Base-by-base conservation (phyloP, 2,888 invertebrate genomes). In the Gari tellinella region DNA sequence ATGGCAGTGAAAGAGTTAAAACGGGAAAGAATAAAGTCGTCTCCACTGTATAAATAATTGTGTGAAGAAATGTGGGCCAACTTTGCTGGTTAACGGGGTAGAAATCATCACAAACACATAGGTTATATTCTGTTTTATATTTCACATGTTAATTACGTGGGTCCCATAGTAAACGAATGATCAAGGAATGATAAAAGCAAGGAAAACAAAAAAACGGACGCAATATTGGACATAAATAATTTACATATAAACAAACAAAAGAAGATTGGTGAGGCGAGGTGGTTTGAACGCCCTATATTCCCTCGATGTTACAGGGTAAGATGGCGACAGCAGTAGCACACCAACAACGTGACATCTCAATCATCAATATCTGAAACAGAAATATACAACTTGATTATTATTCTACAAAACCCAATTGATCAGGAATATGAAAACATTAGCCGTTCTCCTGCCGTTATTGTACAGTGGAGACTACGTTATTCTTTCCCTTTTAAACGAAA, bases 131-230 rank as follows among this genome's bases (percentile, higher is more conserved):
- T 43, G 19, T 43, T 14, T 17, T 43, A 8, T 43, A 43, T 43
- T 43, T 31, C 10, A 7, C 31, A 31, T 31, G 31, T 31, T 49
- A 49, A 57, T 57, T 26, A 63, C 23, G 56, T 57, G 65, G 65
- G 65, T 65, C 65, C 65, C 65, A 49, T 57, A 43, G 19, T 38
- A 46, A 31, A 31, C 31, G 31, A 31, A 31, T 31, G 31, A 31
- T 31, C 31, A 31, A 31, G 10, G 31, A 43, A 21, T 48, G 48
- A 26, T 37, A 37, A 19, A 57, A 53, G 57, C 45, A 57, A 21
- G 14, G 21, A 31, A 31, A 31, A 31, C 31, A 31, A 10, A 31
- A 31, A 57, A 57, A 57, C 57, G 57, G 57, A 45, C 57, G 45
- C 7, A 55, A 41, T 12, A 55, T 40, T 23, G 4, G 19, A 23